Evolutionary conservation across 2,797 vertebrate species (phyloP), one percentile per base, ranked within the genome.

Genomic region (Amblyraja radiata): DNA sequence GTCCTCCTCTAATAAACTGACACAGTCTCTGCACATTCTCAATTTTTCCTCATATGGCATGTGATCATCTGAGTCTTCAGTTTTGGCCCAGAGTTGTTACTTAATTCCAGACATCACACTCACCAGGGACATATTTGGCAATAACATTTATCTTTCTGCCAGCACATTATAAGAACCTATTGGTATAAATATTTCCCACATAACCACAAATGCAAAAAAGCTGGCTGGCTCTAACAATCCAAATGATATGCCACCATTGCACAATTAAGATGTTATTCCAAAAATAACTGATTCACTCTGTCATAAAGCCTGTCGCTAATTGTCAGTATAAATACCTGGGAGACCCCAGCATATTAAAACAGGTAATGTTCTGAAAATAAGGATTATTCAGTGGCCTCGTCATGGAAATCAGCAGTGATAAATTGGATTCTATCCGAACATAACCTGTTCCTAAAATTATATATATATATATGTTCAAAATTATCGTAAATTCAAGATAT

Each of bases 181-280:
- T 88, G 65, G 84, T 65, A 21, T 68, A 88, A 65, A 65, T 65
- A 32, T 65, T 36, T 2, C 84, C 61, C 61, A 73, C 84, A 3
- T 32, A 21, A 5, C 63, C 28, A 88, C n/a, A 63, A 88, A 88
- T n/a, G 83, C 32, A 32, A 65, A 61, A 88, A 23, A 46, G 2
- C 46, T 46, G 46, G 58, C 83, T 88, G 71, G 83, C 83, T 88
- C 28, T 2, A 28, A 65, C 83, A 88, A 65, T 65, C 58, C 83
- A 88, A 88, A 88, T 88, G n/a, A 88, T 88, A 21, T 65, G 84
- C 63, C n/a, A 68, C 84, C n/a, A 36, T 32, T 36, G 36, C n/a
- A 78, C 32, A 78, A 78, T 78, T 9, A 88, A 88, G 63, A 68
- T 68, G 63, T 18, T 28, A 88, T 65, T 65, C 61, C 61, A 88